Evolutionary conservation across 2,888 invertebrate species (phyloP), one percentile per base, ranked within the genome.

Genomic region (Protophormia terraenovae): DNA sequence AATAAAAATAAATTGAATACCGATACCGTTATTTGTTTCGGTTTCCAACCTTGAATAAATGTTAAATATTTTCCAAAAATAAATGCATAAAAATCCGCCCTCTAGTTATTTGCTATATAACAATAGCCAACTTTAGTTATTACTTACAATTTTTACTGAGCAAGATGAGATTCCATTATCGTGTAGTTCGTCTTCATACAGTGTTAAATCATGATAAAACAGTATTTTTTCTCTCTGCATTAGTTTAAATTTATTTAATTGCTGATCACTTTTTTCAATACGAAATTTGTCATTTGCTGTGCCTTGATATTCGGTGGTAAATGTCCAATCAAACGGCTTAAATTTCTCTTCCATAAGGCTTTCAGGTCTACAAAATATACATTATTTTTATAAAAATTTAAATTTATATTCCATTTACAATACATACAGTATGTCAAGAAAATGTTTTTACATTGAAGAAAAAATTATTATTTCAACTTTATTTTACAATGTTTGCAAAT

Each of bases 131-230:
- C n/a, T n/a, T n/a, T n/a, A 55, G 1, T 19, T 38, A 41, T 10
- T 32, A 94, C 95, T 95, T 94, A 98, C 98, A 93, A 99, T 97
- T 95, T 99, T 98, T 0, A 98, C 97, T 86, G 96, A 96, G 88
- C 96, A 94, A 71, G 96, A 95, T 1, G 99, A 97, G 76, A 97
- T 96, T 16, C 99, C 99, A 94, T 99, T 97, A 93, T 99, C 99
- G 91, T 99, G 99, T 62, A 99, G 93, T 93, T 99, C 99, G 94
- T 99, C 99, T 93, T 99, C 99, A 94, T 97, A 99, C 45, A 99
- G 93, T 78, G 97, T 96, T 38, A 99, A 93, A 91, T 99, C 98
- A 88, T 97, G 96, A 93, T 97, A 99, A 92, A 99, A 99, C 3
- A 97, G 92, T 77, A 99, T 99, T 91, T 96, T 96, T 88, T 99